Evolutionary conservation across 2,888 invertebrate species (phyloP).

Genomic region (Teinopalpus imperialis): DNA sequence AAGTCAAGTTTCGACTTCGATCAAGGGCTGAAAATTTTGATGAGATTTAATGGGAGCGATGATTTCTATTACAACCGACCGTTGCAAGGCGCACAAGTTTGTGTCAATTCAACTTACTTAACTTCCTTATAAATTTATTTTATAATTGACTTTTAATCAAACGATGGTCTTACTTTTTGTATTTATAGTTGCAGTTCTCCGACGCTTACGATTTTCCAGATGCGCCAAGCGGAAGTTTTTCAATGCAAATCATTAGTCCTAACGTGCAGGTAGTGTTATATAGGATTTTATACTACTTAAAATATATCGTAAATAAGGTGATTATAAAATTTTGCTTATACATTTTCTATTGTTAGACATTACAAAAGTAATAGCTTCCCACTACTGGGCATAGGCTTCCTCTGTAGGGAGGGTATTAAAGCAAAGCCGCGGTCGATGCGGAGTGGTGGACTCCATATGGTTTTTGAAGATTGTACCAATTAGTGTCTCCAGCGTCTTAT

Average conservation of each 20-base stretch:
- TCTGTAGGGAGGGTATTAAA: no score
- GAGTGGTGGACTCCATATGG: no score
- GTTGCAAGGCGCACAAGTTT: slow-evolving; percentile 73
- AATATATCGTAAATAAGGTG: neutral
- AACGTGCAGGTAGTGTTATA: slow-evolving; percentile 52
- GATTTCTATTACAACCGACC: slow-evolving; percentile 76
- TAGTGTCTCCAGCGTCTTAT: no score
- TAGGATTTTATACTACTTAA: neutral
- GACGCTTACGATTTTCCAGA: slow-evolving; percentile 82
- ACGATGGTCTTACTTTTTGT: neutral
- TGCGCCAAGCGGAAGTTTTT: slow-evolving; percentile 77
- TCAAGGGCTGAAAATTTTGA: slow-evolving; percentile 63
- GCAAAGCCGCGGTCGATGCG: no score
- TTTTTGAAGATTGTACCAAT: no score
- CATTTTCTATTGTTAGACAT: no score
- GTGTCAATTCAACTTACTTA: slow-evolving; percentile 8
- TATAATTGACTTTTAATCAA: no score
- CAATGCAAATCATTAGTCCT: slow-evolving; percentile 68
- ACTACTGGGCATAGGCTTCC: no score
- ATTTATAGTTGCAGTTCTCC: slow-evolving; percentile 77
- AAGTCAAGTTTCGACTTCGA: slow-evolving; percentile 69
- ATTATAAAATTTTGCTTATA: no score
- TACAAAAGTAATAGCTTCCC: no score
- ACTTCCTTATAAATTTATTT: no score
- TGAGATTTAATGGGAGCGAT: slow-evolving; percentile 63